phyloP scores from a whole-genome alignment of 2,113 vertebrate species.

The Cynocephalus volans region DNA sequence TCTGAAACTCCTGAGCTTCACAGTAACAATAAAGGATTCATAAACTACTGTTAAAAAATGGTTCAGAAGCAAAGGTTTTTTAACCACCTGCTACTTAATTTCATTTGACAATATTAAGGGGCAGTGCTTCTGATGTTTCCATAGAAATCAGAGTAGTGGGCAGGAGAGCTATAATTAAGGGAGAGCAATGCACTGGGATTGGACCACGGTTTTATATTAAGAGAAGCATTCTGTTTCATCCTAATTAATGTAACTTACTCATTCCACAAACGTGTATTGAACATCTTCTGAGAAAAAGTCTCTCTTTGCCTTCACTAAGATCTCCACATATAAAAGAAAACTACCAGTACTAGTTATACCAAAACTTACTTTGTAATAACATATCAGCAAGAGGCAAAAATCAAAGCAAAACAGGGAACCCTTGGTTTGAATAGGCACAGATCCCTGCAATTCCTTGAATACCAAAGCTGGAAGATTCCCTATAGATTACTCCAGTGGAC shows the following conservation, averaged over 20 bases:
- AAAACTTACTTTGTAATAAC: slow-evolving; percentile 48
- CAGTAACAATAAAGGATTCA: not conserved
- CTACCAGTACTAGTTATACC: not conserved
- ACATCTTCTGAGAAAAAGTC: slow-evolving; percentile 7
- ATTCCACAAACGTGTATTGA: not conserved
- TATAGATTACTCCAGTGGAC: not conserved
- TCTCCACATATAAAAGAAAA: slow-evolving; percentile 19
- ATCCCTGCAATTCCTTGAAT: not conserved
- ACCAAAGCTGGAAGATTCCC: not conserved
- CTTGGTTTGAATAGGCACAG: not conserved
- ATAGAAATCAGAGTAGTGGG: slow-evolving; percentile 7
- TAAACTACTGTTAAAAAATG: not conserved
- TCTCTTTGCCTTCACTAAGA: not conserved
- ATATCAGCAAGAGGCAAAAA: not conserved
- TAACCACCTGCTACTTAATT: not conserved
- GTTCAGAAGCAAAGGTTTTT: not conserved
- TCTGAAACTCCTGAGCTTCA: not conserved
- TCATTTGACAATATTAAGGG: not conserved
- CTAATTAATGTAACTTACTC: slow-evolving; percentile 13
- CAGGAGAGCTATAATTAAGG: not conserved
- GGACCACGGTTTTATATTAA: slow-evolving; percentile 45
- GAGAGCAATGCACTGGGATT: not conserved
- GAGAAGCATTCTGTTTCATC: slow-evolving; percentile 23
- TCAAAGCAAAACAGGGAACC: not conserved
- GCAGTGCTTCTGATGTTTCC: not conserved